These are phyloP conservation scores for Hoplodrina ambigua DNA, from an alignment of 2,888 invertebrate species.

Conservation along the genomic window DNA sequence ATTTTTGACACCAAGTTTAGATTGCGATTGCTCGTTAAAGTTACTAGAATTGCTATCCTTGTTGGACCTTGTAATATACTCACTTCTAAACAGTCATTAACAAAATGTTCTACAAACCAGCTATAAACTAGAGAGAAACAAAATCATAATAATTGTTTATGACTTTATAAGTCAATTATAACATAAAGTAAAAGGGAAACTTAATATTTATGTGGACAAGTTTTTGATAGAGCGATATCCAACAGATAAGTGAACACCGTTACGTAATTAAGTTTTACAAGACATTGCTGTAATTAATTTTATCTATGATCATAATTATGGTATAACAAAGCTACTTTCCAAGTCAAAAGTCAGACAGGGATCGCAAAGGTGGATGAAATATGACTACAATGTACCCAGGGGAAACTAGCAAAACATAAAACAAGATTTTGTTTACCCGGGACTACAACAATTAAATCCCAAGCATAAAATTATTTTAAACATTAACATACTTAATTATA, in stretches of 20 bases:
- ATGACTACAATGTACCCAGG: constrained; percentile 58
- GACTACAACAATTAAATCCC: constrained; percentile 9
- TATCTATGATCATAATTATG: constrained; percentile 68
- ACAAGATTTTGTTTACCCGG: constrained; percentile 3
- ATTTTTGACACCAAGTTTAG: too few species aligned
- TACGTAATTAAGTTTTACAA: constrained; percentile 55
- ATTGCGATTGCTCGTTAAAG: too few species aligned
- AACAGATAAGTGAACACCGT: constrained; percentile 28
- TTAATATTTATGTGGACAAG: constrained; percentile 32
- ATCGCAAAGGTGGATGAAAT: constrained; percentile 78
- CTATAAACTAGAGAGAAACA: constrained; percentile 4
- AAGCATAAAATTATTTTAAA: neutral
- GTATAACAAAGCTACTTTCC: constrained; percentile 71
- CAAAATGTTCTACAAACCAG: neutral
- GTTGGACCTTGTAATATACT: too few species aligned
- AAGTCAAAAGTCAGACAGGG: constrained; percentile 76
- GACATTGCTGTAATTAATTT: constrained; percentile 65
- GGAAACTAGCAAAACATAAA: constrained; percentile 15
- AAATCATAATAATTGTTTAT: constrained; percentile 8
- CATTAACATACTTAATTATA: neutral
- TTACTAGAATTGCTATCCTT: too few species aligned
- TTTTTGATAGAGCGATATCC: constrained; percentile 46
- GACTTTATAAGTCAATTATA: constrained; percentile 26
- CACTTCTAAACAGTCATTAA: neutral
- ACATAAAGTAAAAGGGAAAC: constrained; percentile 24